Percentiles rank a stretch among this genome's conserved stretches.
Conservation (phyloP, 1,140 invertebrate species). For the Idris sp. region DNA sequence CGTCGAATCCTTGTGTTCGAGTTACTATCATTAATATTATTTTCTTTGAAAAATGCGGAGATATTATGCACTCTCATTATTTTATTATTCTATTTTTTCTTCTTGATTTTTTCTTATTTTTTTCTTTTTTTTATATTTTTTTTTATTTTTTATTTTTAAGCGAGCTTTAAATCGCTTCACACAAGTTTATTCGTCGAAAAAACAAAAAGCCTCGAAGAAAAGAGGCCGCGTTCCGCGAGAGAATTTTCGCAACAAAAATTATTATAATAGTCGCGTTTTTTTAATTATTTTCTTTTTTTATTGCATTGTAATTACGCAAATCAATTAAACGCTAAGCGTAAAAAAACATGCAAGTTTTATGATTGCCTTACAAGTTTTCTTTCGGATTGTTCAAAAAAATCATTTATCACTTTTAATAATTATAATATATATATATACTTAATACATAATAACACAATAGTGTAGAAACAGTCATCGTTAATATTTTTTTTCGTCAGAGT, state of each 20-base stretch:
- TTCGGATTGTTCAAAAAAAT: no score
- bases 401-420: no score
- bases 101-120: no score
- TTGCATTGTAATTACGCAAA: no score
- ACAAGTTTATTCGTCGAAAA: conserved; percentile 48
- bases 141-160: conserved; percentile 12
- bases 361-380: conserved; percentile 12
- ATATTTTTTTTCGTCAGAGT: conserved; percentile 16
- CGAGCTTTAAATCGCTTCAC: conserved; percentile 21
- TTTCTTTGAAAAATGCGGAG: conserved; percentile 51
- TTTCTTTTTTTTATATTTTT: conserved; percentile 14
- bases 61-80: conserved; percentile 57
- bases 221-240: conserved; percentile 35
- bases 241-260: conserved; percentile 26
- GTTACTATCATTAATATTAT: conserved; percentile 61
- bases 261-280: conserved; percentile 32
- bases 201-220: conserved; percentile 52
- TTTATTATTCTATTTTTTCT: no score
- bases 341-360: conserved; percentile 42
- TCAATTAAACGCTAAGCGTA: conserved; percentile 40
- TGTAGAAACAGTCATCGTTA: conserved; percentile 12
- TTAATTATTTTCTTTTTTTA: no score
- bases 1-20: conserved; percentile 60
- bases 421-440: no score
- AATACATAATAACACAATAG: conserved; percentile 11